Conservation (phyloP, 1,140 invertebrate species). For the Aphelenchoides fujianensis region DNA sequence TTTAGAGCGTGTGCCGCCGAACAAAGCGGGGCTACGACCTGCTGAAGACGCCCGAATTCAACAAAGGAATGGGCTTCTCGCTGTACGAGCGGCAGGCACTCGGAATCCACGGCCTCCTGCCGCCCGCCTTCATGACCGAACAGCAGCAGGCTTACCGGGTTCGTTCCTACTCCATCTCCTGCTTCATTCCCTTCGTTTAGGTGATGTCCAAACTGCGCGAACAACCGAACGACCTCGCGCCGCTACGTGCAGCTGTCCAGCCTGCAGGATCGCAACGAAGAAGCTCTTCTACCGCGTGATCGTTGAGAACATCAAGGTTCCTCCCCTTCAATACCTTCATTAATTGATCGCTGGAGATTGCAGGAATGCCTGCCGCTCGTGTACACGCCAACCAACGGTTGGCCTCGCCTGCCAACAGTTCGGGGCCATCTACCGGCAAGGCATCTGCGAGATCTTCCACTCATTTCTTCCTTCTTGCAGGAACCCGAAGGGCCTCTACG, state of each 20-base stretch:
- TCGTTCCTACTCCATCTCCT: neutral
- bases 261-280: conserved; percentile 85
- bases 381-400: conserved; percentile 94
- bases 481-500: conserved; percentile 89
- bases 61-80: conserved; percentile 78
- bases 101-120: conserved; percentile 87
- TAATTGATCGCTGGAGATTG: too few species aligned
- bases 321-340: too few species aligned
- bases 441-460: conserved; percentile 68
- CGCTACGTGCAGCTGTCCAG: conserved; percentile 75
- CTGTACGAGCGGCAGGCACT: conserved; percentile 82
- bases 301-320: conserved; percentile 80
- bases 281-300: conserved; percentile 89
- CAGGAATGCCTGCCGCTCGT: conserved; percentile 80
- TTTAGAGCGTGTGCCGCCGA: conserved; percentile 52
- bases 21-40: conserved; percentile 58
- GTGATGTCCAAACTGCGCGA: conserved; percentile 81
- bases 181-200: neutral
- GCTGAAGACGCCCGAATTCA: conserved; percentile 53
- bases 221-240: conserved; percentile 78
- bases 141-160: conserved; percentile 79
- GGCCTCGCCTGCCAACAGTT: conserved; percentile 94
- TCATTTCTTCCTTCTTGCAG: conserved; percentile 45
- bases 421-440: conserved; percentile 85
- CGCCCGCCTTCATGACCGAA: conserved; percentile 84